phyloP scores from a whole-genome alignment of 2,113 vertebrate genomes.

The Pachyramphus minor region DNA sequence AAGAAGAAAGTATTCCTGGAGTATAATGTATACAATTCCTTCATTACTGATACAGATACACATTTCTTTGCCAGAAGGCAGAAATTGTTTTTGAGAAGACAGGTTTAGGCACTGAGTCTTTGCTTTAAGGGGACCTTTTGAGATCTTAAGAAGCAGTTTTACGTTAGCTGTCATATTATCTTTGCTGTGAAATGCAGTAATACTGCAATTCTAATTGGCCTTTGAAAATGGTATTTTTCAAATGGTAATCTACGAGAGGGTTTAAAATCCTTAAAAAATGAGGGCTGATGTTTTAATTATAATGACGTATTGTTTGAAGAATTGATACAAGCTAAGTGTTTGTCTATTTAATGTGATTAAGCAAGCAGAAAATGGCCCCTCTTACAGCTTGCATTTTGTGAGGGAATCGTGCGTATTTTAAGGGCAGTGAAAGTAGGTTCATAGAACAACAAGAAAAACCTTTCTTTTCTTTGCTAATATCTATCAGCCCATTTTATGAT shows the following conservation, averaged over 20 bases:
- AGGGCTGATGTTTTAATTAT: conserved; percentile 11
- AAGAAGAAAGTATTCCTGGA: background rate
- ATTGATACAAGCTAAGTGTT: conserved; percentile 2
- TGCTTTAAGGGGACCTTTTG: background rate
- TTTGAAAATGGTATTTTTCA: conserved; percentile 55
- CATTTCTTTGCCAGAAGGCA: conserved; percentile 12
- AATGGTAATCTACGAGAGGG: background rate
- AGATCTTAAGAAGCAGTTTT: conserved; percentile 9
- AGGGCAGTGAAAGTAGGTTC: background rate
- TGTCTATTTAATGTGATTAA: conserved; percentile 3
- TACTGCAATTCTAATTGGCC: conserved; percentile 10
- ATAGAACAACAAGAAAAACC: background rate
- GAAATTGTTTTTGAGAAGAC: background rate
- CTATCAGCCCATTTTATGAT: background rate
- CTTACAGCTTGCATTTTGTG: conserved; percentile 37
- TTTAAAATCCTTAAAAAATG: conserved; percentile 13
- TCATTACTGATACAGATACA: background rate
- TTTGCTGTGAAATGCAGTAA: conserved; percentile 36
- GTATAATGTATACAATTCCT: background rate
- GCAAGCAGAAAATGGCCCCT: background rate
- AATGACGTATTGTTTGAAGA: background rate
- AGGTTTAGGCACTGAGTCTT: background rate
- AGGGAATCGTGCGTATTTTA: conserved; percentile 23
- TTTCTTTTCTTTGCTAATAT: background rate
- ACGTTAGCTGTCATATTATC: background rate